phyloP scores from a whole-genome alignment of 2,113 vertebrate species.

The Ctenomys sociabilis region DNA sequence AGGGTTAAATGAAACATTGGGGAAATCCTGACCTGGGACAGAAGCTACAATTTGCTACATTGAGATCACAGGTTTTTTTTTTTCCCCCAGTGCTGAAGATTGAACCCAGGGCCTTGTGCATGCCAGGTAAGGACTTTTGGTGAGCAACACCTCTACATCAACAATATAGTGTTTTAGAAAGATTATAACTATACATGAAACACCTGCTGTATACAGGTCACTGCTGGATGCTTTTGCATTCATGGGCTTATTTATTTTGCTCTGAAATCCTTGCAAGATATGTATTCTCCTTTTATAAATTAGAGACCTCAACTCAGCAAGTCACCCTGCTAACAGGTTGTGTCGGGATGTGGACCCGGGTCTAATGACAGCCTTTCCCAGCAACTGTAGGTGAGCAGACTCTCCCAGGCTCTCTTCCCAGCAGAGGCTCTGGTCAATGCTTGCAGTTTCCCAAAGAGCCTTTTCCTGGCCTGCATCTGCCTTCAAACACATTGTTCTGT shows the following conservation, averaged over 20 bases:
- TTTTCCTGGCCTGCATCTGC: not conserved
- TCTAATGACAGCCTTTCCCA: not conserved
- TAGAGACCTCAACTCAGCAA: not conserved
- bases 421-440: not conserved
- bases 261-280: not conserved
- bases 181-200: not conserved
- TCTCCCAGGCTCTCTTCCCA: not conserved
- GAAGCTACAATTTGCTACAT: not conserved
- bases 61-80: not conserved
- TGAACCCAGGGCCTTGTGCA: not conserved
- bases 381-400: not conserved
- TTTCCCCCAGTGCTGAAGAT: not conserved
- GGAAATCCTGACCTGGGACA: not conserved
- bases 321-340: not conserved
- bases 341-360: not conserved
- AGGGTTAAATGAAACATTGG: not conserved
- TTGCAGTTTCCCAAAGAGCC: not conserved
- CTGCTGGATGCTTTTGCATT: not conserved
- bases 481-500: not conserved
- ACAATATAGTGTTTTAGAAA: not conserved
- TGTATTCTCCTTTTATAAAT: not conserved
- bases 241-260: not conserved
- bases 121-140: not conserved
- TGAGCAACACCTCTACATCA: not conserved
- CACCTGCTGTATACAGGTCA: not conserved